Base-by-base conservation (phyloP, 2,888 invertebrate genomes). In the Tetrapedia diversipes region DNA sequence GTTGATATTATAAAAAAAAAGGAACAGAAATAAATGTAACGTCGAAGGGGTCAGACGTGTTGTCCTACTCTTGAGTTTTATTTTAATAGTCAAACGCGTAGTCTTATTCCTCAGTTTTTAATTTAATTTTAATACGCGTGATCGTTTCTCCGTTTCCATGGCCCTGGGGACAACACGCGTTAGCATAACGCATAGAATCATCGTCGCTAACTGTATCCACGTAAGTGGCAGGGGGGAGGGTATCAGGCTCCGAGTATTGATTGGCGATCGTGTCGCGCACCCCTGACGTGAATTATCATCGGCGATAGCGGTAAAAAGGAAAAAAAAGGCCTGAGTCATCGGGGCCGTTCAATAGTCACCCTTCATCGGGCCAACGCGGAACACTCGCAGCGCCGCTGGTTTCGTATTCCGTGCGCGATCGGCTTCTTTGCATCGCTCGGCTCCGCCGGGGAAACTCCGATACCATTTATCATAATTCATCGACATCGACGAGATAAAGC, bases 201-300 rank as follows among this genome's bases (percentile, higher is more conserved):
- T 69, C 53, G 60, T 64, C 77, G 47, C n/a, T 37, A 47, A 16
- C 19, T 19, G 57, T 37, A 69, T n/a, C n/a, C n/a, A n/a, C n/a
- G n/a, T n/a, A 59, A 64, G 47, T 29, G 59, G 43, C 56, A 51
- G n/a, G 43, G 63, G 61, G 77, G 77, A 80, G 72, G 72, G 83
- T 85, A 85, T 84, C 82, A n/a, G n/a, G 81, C 70, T 80, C 67
- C 73, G 83, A 80, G 85, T 90, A 90, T 90, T 89, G 90, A 90
- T 90, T 90, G 87, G 87, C 87, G 90, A 89, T 90, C 89, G 87
- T 86, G 86, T 86, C 86, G 84, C 85, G 81, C 87, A 87, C 87
- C 89, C 88, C 88, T 85, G 75, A 86, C 87, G 84, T 89, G 88
- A 90, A 90, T 90, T 89, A 90, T 89, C 88, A 89, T 89, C 83